phyloP scores from a whole-genome alignment of 2,797 vertebrate species.

The Danio aesculapii region DNA sequence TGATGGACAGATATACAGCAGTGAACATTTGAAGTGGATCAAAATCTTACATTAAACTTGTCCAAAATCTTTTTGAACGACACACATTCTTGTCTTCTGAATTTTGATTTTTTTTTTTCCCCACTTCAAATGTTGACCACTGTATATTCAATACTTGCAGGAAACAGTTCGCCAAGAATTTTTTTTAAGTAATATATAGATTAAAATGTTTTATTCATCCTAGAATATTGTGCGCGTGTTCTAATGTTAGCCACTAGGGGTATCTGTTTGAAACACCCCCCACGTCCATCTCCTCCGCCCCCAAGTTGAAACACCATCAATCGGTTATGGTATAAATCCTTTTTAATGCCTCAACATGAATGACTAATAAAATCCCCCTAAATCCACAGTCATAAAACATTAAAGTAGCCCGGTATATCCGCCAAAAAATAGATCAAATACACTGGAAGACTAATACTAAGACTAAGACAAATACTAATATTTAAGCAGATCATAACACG shows the following conservation, averaged over 20 bases:
- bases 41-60: too few relatives aligned
- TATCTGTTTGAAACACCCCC: not conserved
- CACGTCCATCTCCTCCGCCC: not conserved
- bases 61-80: too few relatives aligned
- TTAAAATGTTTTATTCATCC: too few relatives aligned
- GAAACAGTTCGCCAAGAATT: too few relatives aligned
- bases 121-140: too few relatives aligned
- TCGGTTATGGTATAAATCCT: not conserved
- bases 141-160: too few relatives aligned
- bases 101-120: too few relatives aligned
- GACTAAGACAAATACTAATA: too few relatives aligned
- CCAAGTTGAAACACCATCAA: not conserved
- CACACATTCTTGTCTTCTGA: too few relatives aligned
- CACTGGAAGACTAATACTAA: not conserved
- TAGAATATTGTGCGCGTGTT: not conserved
- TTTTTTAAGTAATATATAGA: too few relatives aligned
- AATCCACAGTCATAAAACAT: slow-evolving; percentile 2
- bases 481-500: not conserved
- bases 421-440: not conserved
- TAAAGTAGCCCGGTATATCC: not conserved
- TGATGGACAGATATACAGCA: too few relatives aligned
- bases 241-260: slow-evolving; percentile 9
- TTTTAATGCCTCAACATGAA: not conserved
- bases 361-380: not conserved
- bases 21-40: too few relatives aligned